phyloP scores from a whole-genome alignment of 2,797 vertebrate genomes.

The Poeciliopsis infans region DNA sequence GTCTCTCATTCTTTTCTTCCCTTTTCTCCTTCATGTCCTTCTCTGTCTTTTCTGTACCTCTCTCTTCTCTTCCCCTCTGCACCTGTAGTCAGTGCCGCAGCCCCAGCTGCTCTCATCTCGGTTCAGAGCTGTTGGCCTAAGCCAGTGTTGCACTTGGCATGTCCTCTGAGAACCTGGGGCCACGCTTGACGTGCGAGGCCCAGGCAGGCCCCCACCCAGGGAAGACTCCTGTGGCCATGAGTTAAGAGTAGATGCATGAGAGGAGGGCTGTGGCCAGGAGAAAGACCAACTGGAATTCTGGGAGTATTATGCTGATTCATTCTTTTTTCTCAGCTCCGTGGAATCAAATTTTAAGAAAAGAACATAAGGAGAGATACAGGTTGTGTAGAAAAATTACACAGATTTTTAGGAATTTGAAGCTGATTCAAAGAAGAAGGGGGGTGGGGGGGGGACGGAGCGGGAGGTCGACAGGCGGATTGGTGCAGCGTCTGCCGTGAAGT shows the following conservation, averaged over 20 bases:
- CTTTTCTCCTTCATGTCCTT: conserved; percentile 18
- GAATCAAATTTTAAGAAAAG: conserved; percentile 24
- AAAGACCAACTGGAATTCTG: conserved; percentile 65
- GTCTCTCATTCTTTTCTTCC: conserved; percentile 34
- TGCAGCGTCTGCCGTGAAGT: too few relatives aligned
- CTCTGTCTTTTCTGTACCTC: conserved; percentile 32
- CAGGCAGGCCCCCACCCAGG: conserved; percentile 69
- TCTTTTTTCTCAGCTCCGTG: conserved; percentile 32
- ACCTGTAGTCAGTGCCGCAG: conserved; percentile 78
- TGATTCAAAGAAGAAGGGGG: too few relatives aligned
- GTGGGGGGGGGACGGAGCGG: too few relatives aligned
- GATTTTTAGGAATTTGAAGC: neutral
- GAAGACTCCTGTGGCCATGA: conserved; percentile 70
- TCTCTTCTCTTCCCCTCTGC: conserved; percentile 66
- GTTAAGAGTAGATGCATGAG: conserved; percentile 61
- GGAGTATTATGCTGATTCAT: conserved; percentile 70
- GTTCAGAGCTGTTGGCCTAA: conserved; percentile 70
- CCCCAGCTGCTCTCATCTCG: conserved; percentile 77
- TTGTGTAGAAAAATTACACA: neutral
- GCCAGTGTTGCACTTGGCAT: conserved; percentile 85
- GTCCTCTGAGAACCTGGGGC: conserved; percentile 79
- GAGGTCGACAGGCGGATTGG: too few relatives aligned
- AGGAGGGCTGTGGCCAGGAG: conserved; percentile 59
- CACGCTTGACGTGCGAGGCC: conserved; percentile 79
- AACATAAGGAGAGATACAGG: conserved; percentile 6